Conservation (phyloP, 2,888 invertebrate species). For the Habrosyne pyritoides region DNA sequence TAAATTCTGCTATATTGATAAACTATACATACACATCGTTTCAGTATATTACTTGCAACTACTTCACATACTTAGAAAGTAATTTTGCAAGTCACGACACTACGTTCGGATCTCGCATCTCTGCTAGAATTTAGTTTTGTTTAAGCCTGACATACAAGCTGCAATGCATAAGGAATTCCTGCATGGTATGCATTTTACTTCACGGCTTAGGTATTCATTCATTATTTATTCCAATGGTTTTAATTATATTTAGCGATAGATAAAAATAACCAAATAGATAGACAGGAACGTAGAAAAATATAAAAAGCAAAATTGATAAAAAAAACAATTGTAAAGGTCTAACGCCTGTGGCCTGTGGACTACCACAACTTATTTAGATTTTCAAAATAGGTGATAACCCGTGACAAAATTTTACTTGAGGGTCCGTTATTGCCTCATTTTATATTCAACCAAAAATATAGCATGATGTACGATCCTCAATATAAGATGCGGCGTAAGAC, state of each 20-base stretch:
- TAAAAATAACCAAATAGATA: background rate
- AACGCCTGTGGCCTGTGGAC: background rate
- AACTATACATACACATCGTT: too few species aligned
- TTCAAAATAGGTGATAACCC: conserved; percentile 3
- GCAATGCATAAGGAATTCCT: background rate
- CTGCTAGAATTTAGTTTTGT: background rate
- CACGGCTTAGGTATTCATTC: background rate
- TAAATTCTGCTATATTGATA: too few species aligned
- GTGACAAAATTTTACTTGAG: background rate
- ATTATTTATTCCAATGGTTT: too few species aligned
- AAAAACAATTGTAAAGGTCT: background rate
- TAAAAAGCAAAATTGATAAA: background rate
- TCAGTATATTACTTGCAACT: background rate
- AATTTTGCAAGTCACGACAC: background rate
- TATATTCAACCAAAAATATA: conserved; percentile 3
- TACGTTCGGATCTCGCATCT: background rate
- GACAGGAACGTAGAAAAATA: too few species aligned
- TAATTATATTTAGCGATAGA: too few species aligned
- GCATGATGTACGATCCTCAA: background rate
- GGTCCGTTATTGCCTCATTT: background rate
- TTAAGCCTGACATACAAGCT: background rate
- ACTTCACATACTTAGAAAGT: background rate
- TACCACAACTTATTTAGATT: background rate
- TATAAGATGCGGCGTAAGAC: conserved; percentile 31
- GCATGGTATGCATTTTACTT: background rate